Base-by-base conservation (phyloP, 2,888 invertebrate species). In the Galerucella pusilla region DNA sequence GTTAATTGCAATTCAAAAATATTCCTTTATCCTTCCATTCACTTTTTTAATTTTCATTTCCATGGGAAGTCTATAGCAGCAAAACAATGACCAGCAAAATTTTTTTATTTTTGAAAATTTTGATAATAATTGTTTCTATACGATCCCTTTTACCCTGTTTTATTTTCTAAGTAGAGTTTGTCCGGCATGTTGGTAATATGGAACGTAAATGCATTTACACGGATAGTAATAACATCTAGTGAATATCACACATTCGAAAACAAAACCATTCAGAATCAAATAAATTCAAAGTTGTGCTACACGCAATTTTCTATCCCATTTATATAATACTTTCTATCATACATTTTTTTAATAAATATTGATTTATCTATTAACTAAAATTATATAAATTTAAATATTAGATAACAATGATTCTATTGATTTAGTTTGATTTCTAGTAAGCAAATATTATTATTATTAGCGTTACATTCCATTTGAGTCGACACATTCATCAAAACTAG, bases 401-500 rank as follows among this genome's bases (percentile, higher is more conserved):
- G 86, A 85, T 87, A 88, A 88, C 88, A 87, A 87, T 85, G 87
- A 88, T 86, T 85, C 86, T 87, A 87, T 83, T 82, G 83, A 84
- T 82, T 85, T 82, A 84, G 84, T 87, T 88, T 87, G 86, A 87
- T 86, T 82, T 86, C 87, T 88, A 88, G 85, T 85, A 87, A 88
- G 88, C 87, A 81, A 84, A 80, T 84, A 84, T 83, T 80, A 73
- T 12, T 80, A 73, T 12, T 76, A 74, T 76, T 69, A 14, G 12
- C 25, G 68, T 73, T 68, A 25, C 14, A 73, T 11, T 28, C 42
- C 16, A 46, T 69, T 45, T 45, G 11, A 57, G 10, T 12, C 45
- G 25, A 16, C 20, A 20, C 45, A 14, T 67, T 52, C 45, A 16
- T 12, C 16, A 16, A 25, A 45, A n/a, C 45, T 45, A 65, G 14